Evolutionary conservation across 2,888 invertebrate species (phyloP), one percentile per base, ranked within the genome.

Genomic region (Parelbella ahira): DNA sequence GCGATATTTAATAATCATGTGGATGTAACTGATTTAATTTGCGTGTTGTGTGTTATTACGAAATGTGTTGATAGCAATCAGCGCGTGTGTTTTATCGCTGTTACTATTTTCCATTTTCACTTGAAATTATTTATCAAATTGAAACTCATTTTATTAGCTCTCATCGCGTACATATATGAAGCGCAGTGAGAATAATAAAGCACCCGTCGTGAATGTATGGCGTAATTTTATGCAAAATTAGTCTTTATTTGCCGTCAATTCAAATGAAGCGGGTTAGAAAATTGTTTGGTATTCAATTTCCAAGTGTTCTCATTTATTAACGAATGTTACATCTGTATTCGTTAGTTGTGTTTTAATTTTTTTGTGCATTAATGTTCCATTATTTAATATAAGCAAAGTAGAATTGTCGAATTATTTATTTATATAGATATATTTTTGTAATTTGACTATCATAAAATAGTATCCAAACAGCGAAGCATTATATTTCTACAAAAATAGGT

Each of bases 71-170:
- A 39, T 38, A 49, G 38, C 42, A 49, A 48, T 44, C 19, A 42
- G 24, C 25, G 12, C 34, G 34, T 39, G 8, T 25, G 19, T 18
- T 48, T 57, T 53, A 54, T 54, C 51, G 43, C 37, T 25, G 42
- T 48, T 33, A 48, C 54, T 34, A 56, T 63, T 63, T 55, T 44
- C 39, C 50, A 48, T 48, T 53, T 44, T 48, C 53, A 36, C 46
- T 46, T 30, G 44, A 48, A 49, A 60, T 62, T 55, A 67, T 68
- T 64, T 58, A 66, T 57, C 54, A 55, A 55, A 56, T 59, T 52
- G 50, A 58, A 60, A 62, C 54, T 47, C 50, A 50, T 60, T 64
- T 60, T 56, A 62, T 60, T 64, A 54, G 50, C 45, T 45, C 45
- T 33, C 45, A 44, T 42, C 13, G 38, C 33, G 54, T 37, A n/a